A percentile compares a stretch with the other conserved stretches of the same genome.
These are phyloP conservation scores for Spea hammondii DNA, from an alignment of 2,797 vertebrate species.

Conservation along the genomic window DNA sequence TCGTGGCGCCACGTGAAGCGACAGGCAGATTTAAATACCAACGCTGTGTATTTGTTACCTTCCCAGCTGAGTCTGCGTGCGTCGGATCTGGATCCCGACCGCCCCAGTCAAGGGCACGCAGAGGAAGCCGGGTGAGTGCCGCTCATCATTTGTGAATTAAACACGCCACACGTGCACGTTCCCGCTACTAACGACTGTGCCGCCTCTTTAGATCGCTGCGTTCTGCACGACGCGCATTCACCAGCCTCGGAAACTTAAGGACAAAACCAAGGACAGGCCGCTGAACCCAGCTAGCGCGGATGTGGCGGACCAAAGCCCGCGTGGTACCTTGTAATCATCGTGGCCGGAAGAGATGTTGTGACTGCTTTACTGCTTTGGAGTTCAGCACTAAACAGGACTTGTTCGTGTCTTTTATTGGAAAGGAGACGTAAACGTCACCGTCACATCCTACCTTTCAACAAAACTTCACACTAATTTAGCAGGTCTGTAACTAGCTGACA, in stretches of 20 bases:
- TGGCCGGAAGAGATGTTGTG: too few relatives aligned
- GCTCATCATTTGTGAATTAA: not conserved
- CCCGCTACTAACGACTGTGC: not conserved
- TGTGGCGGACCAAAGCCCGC: too few relatives aligned
- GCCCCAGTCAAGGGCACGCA: not conserved
- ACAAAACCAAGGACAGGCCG: conserved; percentile 49
- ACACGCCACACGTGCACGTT: not conserved
- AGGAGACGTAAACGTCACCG: too few relatives aligned
- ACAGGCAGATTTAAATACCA: not conserved
- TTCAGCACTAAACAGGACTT: too few relatives aligned
- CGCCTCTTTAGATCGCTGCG: conserved; percentile 57
- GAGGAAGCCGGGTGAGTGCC: conserved; percentile 26
- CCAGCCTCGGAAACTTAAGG: conserved; percentile 52
- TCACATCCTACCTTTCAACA: too few relatives aligned
- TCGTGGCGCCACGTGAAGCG: too few relatives aligned
- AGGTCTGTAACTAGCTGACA: too few relatives aligned
- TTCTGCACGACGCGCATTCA: conserved; percentile 52
- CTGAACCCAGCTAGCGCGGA: not conserved
- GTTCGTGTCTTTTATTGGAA: not conserved
- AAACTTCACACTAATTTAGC: too few relatives aligned
- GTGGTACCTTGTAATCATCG: too few relatives aligned
- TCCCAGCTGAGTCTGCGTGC: conserved; percentile 19
- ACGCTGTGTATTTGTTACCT: not conserved
- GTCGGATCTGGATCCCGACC: conserved; percentile 25
- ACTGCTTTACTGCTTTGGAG: too few relatives aligned